These are phyloP conservation scores for Vireo altiloquus DNA, from an alignment of 2,113 vertebrate species.

Conservation along the genomic window DNA sequence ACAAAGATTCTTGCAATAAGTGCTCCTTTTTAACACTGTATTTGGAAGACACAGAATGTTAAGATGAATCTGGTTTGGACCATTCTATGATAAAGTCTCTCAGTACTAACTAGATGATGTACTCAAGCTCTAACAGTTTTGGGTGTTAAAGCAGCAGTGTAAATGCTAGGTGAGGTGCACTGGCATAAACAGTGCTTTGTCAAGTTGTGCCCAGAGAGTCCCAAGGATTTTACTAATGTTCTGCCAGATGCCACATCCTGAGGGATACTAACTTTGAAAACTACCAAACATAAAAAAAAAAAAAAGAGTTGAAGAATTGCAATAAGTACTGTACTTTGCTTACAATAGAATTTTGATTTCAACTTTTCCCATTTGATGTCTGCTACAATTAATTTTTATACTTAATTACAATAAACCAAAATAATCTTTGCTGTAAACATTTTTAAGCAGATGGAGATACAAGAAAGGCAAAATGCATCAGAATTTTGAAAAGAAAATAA, in stretches of 20 bases:
- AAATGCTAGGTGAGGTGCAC: not conserved
- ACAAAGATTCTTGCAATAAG: constrained; percentile 4
- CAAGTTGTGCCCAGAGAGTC: not conserved
- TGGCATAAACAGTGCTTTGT: not conserved
- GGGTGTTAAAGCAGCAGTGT: not conserved
- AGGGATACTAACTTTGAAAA: not conserved
- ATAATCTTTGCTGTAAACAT: not conserved
- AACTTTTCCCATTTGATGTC: not conserved
- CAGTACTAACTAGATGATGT: not conserved
- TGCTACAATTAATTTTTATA: not conserved
- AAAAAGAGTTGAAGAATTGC: not conserved
- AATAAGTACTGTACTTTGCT: not conserved
- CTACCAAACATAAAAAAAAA: not conserved
- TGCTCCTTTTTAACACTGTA: not conserved
- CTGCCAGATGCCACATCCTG: not conserved
- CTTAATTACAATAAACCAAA: not conserved
- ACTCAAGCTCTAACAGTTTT: not conserved
- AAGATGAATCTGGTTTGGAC: not conserved
- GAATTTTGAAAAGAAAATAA: not conserved
- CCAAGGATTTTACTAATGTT: not conserved
- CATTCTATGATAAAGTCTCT: not conserved
- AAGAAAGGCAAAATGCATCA: not conserved
- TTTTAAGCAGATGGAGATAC: not conserved
- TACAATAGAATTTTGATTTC: not conserved
- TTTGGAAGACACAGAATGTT: not conserved